These are phyloP conservation scores for Enteromius afrohamiltoni DNA, from an alignment of 2,797 vertebrate species.

Conservation along the genomic window DNA sequence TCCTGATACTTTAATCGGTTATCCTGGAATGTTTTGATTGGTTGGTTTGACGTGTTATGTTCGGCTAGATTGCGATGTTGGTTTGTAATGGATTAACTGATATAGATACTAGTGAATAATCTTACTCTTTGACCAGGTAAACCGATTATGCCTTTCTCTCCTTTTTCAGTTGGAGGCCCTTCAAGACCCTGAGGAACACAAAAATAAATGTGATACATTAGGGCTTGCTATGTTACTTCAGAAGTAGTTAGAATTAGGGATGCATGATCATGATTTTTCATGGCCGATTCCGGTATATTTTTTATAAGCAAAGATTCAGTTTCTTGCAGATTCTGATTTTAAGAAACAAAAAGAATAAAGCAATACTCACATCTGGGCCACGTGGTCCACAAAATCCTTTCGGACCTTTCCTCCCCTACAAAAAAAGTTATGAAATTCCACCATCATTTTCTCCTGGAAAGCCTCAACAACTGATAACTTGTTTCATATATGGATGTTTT, in stretches of 20 bases:
- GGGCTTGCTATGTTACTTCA: background rate
- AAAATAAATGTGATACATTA: background rate
- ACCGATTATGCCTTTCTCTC: slow-evolving; percentile 54
- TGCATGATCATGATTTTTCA: no score
- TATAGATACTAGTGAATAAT: background rate
- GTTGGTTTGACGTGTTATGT: background rate
- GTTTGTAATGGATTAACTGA: background rate
- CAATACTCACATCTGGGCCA: background rate
- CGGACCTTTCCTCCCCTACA: slow-evolving; percentile 28
- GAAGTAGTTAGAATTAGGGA: background rate
- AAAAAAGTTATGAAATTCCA: background rate
- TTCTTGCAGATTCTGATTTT: no score
- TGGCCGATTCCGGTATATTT: no score
- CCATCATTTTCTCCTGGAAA: background rate
- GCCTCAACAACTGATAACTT: background rate
- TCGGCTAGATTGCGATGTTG: background rate
- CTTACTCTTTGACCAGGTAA: slow-evolving; percentile 43
- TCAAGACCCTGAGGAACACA: slow-evolving; percentile 38
- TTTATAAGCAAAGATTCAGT: no score
- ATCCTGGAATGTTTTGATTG: background rate
- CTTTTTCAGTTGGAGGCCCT: slow-evolving; percentile 29
- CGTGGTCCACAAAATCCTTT: background rate
- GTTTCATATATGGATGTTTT: background rate
- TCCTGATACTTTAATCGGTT: background rate
- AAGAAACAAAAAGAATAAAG: no score